Base-by-base conservation (phyloP, 1,140 invertebrate genomes). In the Epicauta chinensis region DNA sequence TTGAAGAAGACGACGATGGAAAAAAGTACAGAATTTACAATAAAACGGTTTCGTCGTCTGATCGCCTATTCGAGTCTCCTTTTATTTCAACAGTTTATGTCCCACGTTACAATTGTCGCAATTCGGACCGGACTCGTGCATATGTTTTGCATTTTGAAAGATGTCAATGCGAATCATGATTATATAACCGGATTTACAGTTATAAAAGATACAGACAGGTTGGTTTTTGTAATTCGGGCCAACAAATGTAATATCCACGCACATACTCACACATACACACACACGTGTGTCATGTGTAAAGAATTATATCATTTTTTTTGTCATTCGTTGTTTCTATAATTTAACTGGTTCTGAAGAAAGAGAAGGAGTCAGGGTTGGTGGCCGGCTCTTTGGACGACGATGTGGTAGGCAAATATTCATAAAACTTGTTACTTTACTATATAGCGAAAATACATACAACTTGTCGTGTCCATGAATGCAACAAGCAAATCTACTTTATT, bases 121-220 rank as follows among this genome's bases (percentile, higher is more conserved):
- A 45, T 53, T 45, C 40, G 23, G 30, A 23, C 46, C 36, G 12
- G 49, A 34, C 17, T 16, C 48, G 39, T 45, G 51, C 36, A 43
- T 45, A 44, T 17, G 30, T 45, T 53, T 23, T 17, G 51, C 51
- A 47, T 53, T 53, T 30, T 36, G 46, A 53, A 53, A 47, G 45
- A 47, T 47, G 34, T 55, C 50, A 44, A 40, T 40, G 37, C 46
- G 16, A 42, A 54, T 54, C 52, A 45, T 54, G 52, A 51, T 55
- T 55, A 55, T 50, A 46, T 55, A 50, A 55, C 46, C 47, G 47
- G 46, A 30, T 55, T 55, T 55, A 55, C 53, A 50, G 53, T 55
- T 55, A 55, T 35, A 16, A 31, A 34, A 30, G 15, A 36, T n/a
- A 35, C 10, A 17, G 30, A 46, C 43, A 14, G 31, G 32, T 30